These are phyloP conservation scores for Himalopsyche kuldschensis DNA, from an alignment of 2,888 invertebrate genomes.

Conservation along the genomic window DNA sequence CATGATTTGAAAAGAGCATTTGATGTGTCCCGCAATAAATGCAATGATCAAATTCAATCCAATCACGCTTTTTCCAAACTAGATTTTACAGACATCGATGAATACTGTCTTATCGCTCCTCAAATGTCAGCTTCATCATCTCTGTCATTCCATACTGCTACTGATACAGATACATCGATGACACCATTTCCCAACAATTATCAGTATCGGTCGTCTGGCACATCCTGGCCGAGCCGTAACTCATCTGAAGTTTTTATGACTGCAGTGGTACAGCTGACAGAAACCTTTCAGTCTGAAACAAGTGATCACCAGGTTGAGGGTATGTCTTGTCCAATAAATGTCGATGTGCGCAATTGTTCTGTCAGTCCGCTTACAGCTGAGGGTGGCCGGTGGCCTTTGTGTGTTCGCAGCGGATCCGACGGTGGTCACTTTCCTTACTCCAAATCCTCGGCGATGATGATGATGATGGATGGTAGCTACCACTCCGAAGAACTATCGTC, in stretches of 20 bases:
- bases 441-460: conserved; percentile 48
- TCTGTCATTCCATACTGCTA: conserved; percentile 1
- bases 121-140: background rate
- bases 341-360: conserved; percentile 20
- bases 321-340: conserved; percentile 6
- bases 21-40: background rate
- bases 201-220: background rate
- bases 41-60: background rate
- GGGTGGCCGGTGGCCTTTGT: conserved; percentile 45
- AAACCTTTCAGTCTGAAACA: background rate
- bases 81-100: background rate
- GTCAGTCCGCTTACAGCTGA: conserved; percentile 36
- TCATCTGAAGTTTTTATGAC: background rate
- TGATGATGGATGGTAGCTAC: conserved; percentile 56
- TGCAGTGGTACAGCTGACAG: background rate
- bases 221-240: background rate
- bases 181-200: background rate
- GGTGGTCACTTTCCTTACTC: conserved; percentile 57
- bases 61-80: background rate
- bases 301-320: background rate
- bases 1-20: background rate
- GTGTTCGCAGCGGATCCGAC: conserved; percentile 59
- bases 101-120: background rate
- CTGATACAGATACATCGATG: background rate
- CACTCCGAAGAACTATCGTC: conserved; percentile 60